Conservation (phyloP, 2,888 invertebrate species). For the Pristionchus fissidentatus region DNA sequence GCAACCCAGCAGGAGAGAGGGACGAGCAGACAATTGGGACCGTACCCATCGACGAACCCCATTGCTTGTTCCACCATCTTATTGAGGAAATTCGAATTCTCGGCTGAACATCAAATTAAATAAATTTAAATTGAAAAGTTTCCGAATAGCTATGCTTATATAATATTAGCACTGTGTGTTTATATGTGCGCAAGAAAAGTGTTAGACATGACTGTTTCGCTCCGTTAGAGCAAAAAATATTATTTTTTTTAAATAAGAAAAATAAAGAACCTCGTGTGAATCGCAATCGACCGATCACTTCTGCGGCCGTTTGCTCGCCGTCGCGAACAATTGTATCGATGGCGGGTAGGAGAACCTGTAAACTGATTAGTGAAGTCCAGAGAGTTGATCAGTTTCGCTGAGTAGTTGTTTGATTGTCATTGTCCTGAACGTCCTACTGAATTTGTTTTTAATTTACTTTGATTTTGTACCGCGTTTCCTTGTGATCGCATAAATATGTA, state of each 20-base stretch:
- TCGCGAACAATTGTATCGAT: slow-evolving; percentile 89
- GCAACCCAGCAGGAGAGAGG: slow-evolving; percentile 89
- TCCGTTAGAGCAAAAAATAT: too few species aligned
- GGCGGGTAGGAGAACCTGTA: slow-evolving; percentile 84
- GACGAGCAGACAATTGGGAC: slow-evolving; percentile 84
- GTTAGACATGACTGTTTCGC: too few species aligned
- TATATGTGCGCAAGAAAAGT: background rate
- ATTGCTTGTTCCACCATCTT: slow-evolving; percentile 87
- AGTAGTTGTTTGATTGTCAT: too few species aligned
- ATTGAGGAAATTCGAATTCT: slow-evolving; percentile 73
- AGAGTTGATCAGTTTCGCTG: too few species aligned
- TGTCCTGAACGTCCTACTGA: too few species aligned
- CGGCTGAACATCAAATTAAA: slow-evolving; percentile 55
- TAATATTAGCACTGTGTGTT: background rate
- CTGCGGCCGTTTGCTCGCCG: slow-evolving; percentile 90
- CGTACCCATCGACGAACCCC: slow-evolving; percentile 89
- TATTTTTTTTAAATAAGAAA: background rate
- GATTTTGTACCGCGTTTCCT: too few species aligned
- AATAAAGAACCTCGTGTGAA: slow-evolving; percentile 78
- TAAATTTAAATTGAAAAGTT: too few species aligned
- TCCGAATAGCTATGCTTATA: slow-evolving; percentile 7
- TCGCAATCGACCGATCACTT: slow-evolving; percentile 89
- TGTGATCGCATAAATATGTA: too few species aligned
- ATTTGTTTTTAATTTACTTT: too few species aligned
- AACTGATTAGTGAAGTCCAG: background rate